Evolutionary conservation across 2,888 invertebrate genomes (phyloP), one percentile per base, ranked within the genome.

Genomic region (Phasia obesa): DNA sequence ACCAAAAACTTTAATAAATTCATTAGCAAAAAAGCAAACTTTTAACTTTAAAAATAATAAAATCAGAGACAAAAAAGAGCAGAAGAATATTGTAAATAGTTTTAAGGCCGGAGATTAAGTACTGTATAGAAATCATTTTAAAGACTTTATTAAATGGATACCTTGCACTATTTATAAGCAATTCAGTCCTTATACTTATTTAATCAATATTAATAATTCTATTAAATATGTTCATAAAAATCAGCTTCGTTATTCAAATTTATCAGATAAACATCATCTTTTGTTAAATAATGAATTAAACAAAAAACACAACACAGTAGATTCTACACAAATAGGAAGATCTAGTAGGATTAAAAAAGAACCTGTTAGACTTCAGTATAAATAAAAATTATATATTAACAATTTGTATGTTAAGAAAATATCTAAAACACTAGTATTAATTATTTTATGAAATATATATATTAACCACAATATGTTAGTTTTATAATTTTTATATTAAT

Each of bases 121-220:
- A 23, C 13, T 67, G 11, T 67, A 67, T 42, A 67, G 67, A 25
- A 67, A 67, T 42, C 67, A 67, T 53, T 67, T 67, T 53, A 67
- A 67, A 53, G 51, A 53, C 11, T 53, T 53, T 55, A 55, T 69
- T 1, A 69, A 69, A 69, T 69, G 42, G 42, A 35, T 67, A 17
- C 65, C 65, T 35, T 27, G 31, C 13, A 51, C 35, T 19, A 49
- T 51, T 4, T 44, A 42, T 23, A 67, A 67, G 38, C 51, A 51
- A 25, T 55, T 64, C 13, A 53, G 38, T 42, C 67, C 6, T 19
- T 53, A 49, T n/a, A 64, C 64, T 19, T 64, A 49, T 64, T 49
- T 38, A 11, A 64, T 64, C 31, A 49, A 65, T 53, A 53, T 53
- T 11, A 64, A 27, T 27, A 64, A 64, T 27, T 44, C 62, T 15